Evolutionary conservation across 1,140 invertebrate genomes (phyloP).

Genomic region (Lepidostoma basale): DNA sequence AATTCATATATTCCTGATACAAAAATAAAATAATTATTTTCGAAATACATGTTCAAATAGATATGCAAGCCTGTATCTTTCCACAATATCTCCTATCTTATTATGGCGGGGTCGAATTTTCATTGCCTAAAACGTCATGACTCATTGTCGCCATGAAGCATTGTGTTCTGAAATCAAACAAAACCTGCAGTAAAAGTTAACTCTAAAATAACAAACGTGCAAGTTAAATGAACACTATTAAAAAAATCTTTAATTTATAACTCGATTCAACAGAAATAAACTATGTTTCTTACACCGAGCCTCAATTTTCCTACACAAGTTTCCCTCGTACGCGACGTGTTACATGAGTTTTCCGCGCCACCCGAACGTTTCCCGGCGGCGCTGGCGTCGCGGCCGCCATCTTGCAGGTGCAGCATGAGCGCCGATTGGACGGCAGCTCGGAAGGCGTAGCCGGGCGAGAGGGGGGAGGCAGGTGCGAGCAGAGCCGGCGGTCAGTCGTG

Average conservation of each 20-base stretch:
- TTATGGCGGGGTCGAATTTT: not conserved
- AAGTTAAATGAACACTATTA: no score
- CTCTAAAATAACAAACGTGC: not conserved
- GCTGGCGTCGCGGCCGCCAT: constrained; percentile 38
- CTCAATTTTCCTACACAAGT: not conserved
- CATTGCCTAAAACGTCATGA: constrained; percentile 4
- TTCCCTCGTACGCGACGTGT: not conserved
- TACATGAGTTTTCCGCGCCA: constrained; percentile 1
- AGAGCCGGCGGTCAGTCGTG: not conserved
- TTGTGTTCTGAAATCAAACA: not conserved
- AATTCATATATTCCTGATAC: no score
- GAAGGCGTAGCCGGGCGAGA: constrained; percentile 6
- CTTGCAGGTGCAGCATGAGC: constrained; percentile 15
- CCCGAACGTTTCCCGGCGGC: constrained; percentile 14
- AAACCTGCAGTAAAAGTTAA: not conserved
- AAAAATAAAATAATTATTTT: no score
- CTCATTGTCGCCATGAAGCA: not conserved
- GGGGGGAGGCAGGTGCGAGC: not conserved
- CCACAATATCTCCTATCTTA: not conserved
- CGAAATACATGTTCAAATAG: not conserved
- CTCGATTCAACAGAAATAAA: no score
- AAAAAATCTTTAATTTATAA: no score
- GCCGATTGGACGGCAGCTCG: constrained; percentile 23
- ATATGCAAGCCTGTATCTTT: not conserved
- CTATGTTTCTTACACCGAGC: not conserved